Evolutionary conservation across 2,113 vertebrate species (phyloP), one percentile per base, ranked within the genome.

Genomic region (Chunga burmeisteri): DNA sequence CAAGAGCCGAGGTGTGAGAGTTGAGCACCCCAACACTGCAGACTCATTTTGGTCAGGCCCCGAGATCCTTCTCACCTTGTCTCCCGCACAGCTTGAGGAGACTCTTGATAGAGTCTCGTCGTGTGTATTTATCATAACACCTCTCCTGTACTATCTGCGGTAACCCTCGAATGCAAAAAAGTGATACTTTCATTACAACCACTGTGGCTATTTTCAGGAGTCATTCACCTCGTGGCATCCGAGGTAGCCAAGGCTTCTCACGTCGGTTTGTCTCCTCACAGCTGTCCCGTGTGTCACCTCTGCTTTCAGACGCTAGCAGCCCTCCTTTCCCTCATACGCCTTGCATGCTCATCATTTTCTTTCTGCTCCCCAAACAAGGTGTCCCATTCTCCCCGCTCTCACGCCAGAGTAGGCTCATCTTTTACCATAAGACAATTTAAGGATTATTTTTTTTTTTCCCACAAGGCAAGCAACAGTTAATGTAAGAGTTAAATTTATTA

Each of bases 121-220:
- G 27, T 6, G 6, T 47, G 27, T 18, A 61, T 11, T 16, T 55
- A 61, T 20, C 4, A 3, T 36, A 72, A 21, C 52, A 44, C 44
- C 10, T 4, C 1, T 32, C 63, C 25, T 1, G 1, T 52, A 13
- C 16, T 59, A 61, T 25, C 32, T 36, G n/a, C 5, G 0, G 19
- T 61, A 72, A 47, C 52, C 63, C 56, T 58, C 70, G 71, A 44
- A 49, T 42, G 20, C 71, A 82, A 61, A 59, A 59, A 82, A 10
- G 23, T 71, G 18, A 30, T 27, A 12, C 16, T 86, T 55, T 16
- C 14, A 17, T 63, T 40, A 20, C 81, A 81, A 22, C 22, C 16
- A 7, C 44, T 25, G 22, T 27, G 38, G 29, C 16, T 70, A 1
- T 47, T 80, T 73, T 61, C 36, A 56, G 67, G 22, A 80, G 47